A percentile compares a stretch with the other conserved stretches of the same genome.
Evolutionary conservation across 2,888 invertebrate genomes (phyloP).

Genomic region (Cistogaster globosa): DNA sequence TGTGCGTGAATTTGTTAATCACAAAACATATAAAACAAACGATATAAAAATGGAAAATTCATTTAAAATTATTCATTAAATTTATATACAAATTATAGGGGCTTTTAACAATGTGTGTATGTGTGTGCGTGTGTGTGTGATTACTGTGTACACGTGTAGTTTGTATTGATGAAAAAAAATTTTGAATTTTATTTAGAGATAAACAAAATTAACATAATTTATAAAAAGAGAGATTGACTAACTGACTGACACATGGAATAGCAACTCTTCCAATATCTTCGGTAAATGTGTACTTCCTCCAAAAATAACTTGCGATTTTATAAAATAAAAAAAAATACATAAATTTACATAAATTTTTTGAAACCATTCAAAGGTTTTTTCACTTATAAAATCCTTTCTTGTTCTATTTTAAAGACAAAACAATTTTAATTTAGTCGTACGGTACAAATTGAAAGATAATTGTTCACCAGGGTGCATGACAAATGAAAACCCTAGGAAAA

Average conservation of each 20-base stretch:
- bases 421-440: conserved; percentile 55
- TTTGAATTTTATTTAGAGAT: conserved; percentile 17
- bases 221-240: conserved; percentile 7
- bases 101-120: too few relatives aligned
- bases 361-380: conserved; percentile 42
- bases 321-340: too few relatives aligned
- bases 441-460: conserved; percentile 69
- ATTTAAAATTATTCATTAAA: conserved; percentile 49
- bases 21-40: background rate
- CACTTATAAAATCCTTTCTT: conserved; percentile 5
- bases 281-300: too few relatives aligned
- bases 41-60: conserved; percentile 36
- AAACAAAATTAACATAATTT: conserved; percentile 69
- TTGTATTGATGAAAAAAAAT: too few relatives aligned
- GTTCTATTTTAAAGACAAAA: conserved; percentile 19
- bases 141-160: background rate
- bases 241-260: too few relatives aligned
- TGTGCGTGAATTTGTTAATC: too few relatives aligned
- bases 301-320: too few relatives aligned
- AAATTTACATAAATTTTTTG: conserved; percentile 63
- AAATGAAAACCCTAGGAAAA: background rate
- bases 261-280: too few relatives aligned
- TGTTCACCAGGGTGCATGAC: conserved; percentile 59
- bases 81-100: conserved; percentile 5
- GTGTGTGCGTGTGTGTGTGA: background rate